Evolutionary conservation across 2,797 vertebrate species (phyloP).

Genomic region (Apodemus agrarius): DNA sequence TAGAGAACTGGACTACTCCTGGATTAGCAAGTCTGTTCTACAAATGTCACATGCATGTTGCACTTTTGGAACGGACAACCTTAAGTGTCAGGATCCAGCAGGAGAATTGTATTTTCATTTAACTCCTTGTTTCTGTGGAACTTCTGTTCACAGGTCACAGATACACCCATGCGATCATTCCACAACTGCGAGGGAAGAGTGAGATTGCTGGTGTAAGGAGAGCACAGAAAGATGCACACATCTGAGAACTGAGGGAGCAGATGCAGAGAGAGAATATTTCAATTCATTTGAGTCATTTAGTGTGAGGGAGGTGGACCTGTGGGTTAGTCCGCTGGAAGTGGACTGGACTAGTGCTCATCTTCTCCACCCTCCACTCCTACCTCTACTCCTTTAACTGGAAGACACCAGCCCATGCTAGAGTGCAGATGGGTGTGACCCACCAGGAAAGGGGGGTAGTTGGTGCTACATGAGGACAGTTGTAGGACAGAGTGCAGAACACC

Average conservation of each 20-base stretch:
- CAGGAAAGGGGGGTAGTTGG: background rate
- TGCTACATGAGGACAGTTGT: background rate
- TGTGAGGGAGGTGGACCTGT: background rate
- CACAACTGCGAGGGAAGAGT: background rate
- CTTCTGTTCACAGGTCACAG: constrained; percentile 28
- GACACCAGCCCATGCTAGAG: background rate
- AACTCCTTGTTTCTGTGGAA: constrained; percentile 20
- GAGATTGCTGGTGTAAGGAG: background rate
- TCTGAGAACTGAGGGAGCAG: constrained; percentile 11
- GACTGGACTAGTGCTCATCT: background rate
- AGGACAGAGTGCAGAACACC: background rate
- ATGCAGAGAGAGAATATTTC: background rate
- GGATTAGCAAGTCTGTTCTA: background rate
- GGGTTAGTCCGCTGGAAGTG: background rate
- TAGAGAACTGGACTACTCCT: background rate
- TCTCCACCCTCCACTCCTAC: background rate
- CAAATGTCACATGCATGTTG: background rate
- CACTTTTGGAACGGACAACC: background rate
- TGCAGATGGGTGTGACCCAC: background rate
- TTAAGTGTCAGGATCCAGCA: background rate
- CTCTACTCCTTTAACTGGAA: background rate
- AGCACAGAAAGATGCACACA: background rate
- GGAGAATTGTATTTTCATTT: background rate
- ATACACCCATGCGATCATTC: background rate
- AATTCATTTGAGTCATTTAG: background rate